phyloP scores from a whole-genome alignment of 2,888 invertebrate species.

The Drosophila phalerata region DNA sequence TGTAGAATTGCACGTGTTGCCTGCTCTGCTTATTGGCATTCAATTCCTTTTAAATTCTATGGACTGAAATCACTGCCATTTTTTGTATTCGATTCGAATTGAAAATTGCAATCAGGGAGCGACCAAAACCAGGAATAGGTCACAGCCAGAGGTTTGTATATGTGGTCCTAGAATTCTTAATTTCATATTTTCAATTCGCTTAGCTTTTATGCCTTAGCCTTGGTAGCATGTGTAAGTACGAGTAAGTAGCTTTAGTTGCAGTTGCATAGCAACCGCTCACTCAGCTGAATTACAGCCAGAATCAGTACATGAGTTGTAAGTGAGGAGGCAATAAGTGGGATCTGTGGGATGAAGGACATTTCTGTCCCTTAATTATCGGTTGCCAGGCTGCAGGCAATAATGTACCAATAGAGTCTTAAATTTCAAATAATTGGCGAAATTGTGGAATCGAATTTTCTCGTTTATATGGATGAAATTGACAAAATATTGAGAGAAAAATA shows the following conservation, averaged over 20 bases:
- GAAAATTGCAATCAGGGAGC: slow-evolving; percentile 62
- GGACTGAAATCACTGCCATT: slow-evolving; percentile 55
- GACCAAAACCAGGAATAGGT: background rate
- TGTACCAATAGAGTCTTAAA: slow-evolving; percentile 35
- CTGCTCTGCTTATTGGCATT: slow-evolving; percentile 57
- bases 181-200: slow-evolving; percentile 44
- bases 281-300: slow-evolving; percentile 40
- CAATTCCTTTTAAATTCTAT: slow-evolving; percentile 61
- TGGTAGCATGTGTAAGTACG: background rate
- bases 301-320: background rate
- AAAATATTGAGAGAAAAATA: too few species aligned
- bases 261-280: slow-evolving; percentile 26
- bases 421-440: slow-evolving; percentile 42
- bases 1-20: slow-evolving; percentile 61
- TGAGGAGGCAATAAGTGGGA: background rate
- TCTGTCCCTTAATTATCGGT: slow-evolving; percentile 23
- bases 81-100: slow-evolving; percentile 22
- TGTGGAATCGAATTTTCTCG: background rate
- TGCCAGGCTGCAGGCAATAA: slow-evolving; percentile 15
- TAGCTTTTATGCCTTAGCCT: background rate
- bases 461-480: too few species aligned
- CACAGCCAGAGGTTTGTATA: slow-evolving; percentile 25
- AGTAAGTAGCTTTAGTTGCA: slow-evolving; percentile 18
- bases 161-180: slow-evolving; percentile 54
- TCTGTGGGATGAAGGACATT: background rate